Evolutionary conservation across 2,113 vertebrate species (phyloP).

Genomic region (Platysteira castanea): DNA sequence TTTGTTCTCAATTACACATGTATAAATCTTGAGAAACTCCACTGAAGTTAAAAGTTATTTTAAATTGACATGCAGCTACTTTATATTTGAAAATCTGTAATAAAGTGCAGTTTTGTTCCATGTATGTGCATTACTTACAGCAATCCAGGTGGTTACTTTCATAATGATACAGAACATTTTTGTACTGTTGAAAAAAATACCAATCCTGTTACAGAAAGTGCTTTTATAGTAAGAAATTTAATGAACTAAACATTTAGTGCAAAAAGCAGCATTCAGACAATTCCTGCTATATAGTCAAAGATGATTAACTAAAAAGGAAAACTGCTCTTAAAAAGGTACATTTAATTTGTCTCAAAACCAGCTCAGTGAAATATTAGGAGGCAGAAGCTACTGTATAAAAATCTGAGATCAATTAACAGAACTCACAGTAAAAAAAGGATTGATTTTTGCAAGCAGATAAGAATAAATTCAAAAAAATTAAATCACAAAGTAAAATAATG

Average conservation of each 20-base stretch:
- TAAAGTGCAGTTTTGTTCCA: neutral
- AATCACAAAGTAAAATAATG: neutral
- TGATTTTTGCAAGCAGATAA: neutral
- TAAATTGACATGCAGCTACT: neutral
- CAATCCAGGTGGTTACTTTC: slow-evolving; percentile 46
- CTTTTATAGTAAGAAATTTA: neutral
- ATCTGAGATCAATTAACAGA: slow-evolving; percentile 24
- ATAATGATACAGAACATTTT: slow-evolving; percentile 14
- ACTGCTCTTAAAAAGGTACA: neutral
- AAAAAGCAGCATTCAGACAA: neutral
- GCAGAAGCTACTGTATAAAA: neutral
- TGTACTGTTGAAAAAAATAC: neutral
- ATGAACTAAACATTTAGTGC: neutral
- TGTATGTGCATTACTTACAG: slow-evolving; percentile 1
- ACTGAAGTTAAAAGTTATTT: neutral
- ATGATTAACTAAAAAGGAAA: neutral
- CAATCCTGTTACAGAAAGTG: neutral
- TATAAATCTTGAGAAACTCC: slow-evolving; percentile 6
- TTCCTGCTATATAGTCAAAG: neutral
- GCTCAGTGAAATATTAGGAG: neutral
- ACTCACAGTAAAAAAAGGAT: neutral
- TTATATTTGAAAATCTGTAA: neutral
- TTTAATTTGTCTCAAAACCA: neutral
- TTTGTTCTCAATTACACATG: slow-evolving; percentile 20
- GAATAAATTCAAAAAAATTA: neutral